These are phyloP conservation scores for Hippasteria phrygiana DNA, from an alignment of 53 echinoderm and acorn worm species.

Conservation along the genomic window DNA sequence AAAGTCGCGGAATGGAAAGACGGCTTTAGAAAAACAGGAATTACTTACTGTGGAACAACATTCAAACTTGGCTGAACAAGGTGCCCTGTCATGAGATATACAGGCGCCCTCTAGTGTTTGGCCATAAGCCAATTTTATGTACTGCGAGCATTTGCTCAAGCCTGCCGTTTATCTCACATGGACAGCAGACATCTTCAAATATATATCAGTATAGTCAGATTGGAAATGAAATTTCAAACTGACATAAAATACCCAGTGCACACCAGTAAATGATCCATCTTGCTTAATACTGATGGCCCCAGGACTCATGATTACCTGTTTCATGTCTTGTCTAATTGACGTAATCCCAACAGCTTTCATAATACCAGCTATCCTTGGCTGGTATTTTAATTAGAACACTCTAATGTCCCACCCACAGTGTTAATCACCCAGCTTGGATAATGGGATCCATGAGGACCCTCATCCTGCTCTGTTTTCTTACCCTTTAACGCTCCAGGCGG, in stretches of 20 bases:
- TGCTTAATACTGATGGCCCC: no score
- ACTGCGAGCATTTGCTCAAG: background rate
- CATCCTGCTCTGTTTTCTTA: background rate
- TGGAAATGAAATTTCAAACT: no score
- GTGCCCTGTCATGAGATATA: background rate
- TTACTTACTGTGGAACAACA: background rate
- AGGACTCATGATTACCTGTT: conserved; percentile 3
- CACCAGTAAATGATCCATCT: no score
- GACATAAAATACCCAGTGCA: no score
- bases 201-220: no score
- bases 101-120: conserved; percentile 6
- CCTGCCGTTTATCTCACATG: no score
- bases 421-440: conserved; percentile 35
- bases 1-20: no score
- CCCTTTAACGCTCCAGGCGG: conserved; percentile 16
- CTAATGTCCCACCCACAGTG: conserved; percentile 24
- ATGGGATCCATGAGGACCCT: conserved; percentile 4
- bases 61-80: background rate
- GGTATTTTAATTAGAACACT: conserved; percentile 57
- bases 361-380: conserved; percentile 26
- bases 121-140: background rate
- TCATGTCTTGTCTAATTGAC: conserved; percentile 1
- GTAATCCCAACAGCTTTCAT: conserved; percentile 27
- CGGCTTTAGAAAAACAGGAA: no score
- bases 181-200: no score